phyloP scores from a whole-genome alignment of 2,888 invertebrate species.

The Rosalia funebris region DNA sequence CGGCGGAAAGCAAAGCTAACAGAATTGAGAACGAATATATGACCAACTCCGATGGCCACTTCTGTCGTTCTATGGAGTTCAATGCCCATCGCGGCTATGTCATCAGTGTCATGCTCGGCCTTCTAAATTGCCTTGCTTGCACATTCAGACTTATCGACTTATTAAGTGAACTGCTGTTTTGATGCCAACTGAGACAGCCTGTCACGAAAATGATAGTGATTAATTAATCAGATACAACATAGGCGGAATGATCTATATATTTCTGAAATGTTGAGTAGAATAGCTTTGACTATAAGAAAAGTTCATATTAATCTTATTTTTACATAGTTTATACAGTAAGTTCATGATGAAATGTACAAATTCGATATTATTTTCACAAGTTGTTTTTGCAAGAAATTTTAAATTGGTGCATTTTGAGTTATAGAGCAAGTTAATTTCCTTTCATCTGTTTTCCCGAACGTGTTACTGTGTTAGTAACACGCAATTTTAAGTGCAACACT shows the following conservation, averaged over 20 bases:
- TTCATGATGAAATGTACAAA: no score
- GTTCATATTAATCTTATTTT: no score
- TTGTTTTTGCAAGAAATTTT: no score
- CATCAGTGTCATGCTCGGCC: conserved; percentile 39
- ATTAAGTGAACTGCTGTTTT: neutral
- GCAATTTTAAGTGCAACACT: no score
- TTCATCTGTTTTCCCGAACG: no score
- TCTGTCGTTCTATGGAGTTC: conserved; percentile 34
- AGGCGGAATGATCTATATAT: neutral
- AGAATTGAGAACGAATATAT: conserved; percentile 34
- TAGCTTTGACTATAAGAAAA: no score
- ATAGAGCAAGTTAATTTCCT: no score
- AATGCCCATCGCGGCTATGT: conserved; percentile 42
- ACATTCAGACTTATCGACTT: conserved; percentile 12
- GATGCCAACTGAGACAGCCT: neutral
- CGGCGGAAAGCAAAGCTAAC: conserved; percentile 6
- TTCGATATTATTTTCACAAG: no score
- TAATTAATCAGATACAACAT: neutral
- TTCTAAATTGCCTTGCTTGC: conserved; percentile 35
- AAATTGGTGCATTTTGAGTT: no score
- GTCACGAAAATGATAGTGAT: neutral
- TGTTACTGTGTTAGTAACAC: no score
- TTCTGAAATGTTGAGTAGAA: no score
- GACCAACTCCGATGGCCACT: conserved; percentile 40
- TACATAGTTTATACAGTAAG: no score